A percentile compares a stretch with the other conserved stretches of the same genome.
phyloP scores from a whole-genome alignment of 1,140 invertebrate species.

The Eumeta japonica region DNA sequence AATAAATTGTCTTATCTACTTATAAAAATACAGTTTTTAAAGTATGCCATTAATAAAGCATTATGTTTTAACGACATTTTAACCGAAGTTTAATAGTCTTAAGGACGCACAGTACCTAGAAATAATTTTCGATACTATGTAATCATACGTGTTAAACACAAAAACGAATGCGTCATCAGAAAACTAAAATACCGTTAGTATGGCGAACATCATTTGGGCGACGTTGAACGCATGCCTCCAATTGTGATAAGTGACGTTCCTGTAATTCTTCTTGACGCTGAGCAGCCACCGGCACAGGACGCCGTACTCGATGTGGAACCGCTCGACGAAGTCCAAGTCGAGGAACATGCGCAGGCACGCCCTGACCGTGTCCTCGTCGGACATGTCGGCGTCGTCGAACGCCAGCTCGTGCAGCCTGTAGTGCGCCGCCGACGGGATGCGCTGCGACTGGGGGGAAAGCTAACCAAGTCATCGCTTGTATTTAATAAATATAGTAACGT shows the following conservation, averaged over 20 bases:
- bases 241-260: constrained; percentile 95
- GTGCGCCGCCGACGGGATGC: constrained; percentile 80
- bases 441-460: constrained; percentile 63
- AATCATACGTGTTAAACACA: too few relatives aligned
- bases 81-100: too few relatives aligned
- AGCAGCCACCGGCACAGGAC: constrained; percentile 87
- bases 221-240: constrained; percentile 97
- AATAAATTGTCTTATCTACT: too few relatives aligned
- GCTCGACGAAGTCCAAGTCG: constrained; percentile 84
- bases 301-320: constrained; percentile 88
- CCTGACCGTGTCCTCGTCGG: constrained; percentile 82
- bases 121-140: too few relatives aligned
- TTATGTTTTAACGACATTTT: too few relatives aligned
- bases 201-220: constrained; percentile 94
- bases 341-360: constrained; percentile 89
- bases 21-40: too few relatives aligned
- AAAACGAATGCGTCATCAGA: too few relatives aligned
- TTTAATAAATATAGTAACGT: neutral
- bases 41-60: too few relatives aligned
- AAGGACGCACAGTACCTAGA: too few relatives aligned
- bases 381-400: constrained; percentile 83
- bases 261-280: constrained; percentile 95
- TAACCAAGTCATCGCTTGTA: constrained; percentile 5
- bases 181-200: constrained; percentile 71
- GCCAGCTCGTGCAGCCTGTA: constrained; percentile 81